Percentiles rank a stretch among this genome's conserved stretches.
These are phyloP conservation scores for Anneissia japonica DNA, from an alignment of 35 echinoderm and acorn worm species.

Conservation along the genomic window DNA sequence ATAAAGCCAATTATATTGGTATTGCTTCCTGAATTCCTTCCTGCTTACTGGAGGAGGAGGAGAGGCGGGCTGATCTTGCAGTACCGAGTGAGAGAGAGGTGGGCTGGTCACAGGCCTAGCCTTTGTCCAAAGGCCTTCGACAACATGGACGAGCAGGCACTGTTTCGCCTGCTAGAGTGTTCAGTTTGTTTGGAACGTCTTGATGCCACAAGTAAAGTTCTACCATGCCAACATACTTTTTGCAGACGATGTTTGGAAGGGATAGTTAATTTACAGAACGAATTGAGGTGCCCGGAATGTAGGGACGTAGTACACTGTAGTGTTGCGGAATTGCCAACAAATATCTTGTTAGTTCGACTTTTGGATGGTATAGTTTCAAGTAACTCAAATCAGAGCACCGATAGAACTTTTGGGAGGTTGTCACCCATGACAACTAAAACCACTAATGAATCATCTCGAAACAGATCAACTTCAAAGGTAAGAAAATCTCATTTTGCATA, in stretches of 20 bases:
- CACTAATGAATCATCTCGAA: not conserved
- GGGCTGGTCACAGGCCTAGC: not conserved
- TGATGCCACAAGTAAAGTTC: slow-evolving; percentile 79
- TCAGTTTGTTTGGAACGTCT: slow-evolving; percentile 86
- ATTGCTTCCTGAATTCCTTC: not conserved
- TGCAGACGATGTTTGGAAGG: slow-evolving; percentile 83
- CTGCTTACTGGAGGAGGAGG: not conserved
- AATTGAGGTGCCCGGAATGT: slow-evolving; percentile 89
- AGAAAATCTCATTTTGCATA: too few relatives aligned
- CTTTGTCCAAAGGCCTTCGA: not conserved
- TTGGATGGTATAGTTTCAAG: slow-evolving; percentile 62
- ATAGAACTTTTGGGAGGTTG: not conserved
- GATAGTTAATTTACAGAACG: slow-evolving; percentile 64
- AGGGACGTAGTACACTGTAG: slow-evolving; percentile 55
- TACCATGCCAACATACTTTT: slow-evolving; percentile 93
- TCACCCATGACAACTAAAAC: not conserved
- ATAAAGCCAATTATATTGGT: not conserved
- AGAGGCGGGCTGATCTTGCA: not conserved
- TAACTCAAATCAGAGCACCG: not conserved
- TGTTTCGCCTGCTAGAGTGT: slow-evolving; percentile 64
- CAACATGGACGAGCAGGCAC: not conserved
- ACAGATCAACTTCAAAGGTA: not conserved
- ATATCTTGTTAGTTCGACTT: slow-evolving; percentile 87
- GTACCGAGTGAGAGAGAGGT: not conserved
- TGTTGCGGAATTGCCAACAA: slow-evolving; percentile 90